Base-by-base conservation (phyloP, 2,113 vertebrate genomes). In the Pithys albifrons region DNA sequence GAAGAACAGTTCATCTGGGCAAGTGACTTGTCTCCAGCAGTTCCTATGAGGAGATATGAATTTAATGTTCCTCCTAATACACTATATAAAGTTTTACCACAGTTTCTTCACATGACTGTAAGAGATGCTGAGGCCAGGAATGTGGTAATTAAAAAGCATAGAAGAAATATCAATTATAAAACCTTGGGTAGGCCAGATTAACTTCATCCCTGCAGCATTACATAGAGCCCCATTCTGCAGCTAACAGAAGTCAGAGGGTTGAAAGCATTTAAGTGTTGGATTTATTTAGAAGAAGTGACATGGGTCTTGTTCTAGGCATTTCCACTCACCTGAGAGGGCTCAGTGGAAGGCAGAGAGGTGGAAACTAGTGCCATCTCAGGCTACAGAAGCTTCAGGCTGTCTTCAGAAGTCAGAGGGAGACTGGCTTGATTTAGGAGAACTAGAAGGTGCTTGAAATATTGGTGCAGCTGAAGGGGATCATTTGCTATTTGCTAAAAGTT, bases 211-310 rank as follows among this genome's bases (percentile, higher is more conserved):
- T 84, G 49, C 25, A 73, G 12, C 3, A 3, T 77, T 77, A 31
- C 0, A 0, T 6, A 65, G 29, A 80, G 16, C 20, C 10, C 19
- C 14, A 20, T 84, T 24, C 48, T 2, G 6, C 22, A 58, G 29
- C 52, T 57, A 48, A 7, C 22, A 43, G 67, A 61, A 58, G 23
- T 51, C n/a, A 49, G 76, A 84, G 11, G 39, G 19, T 11, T 6
- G 2, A 86, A 66, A 69, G n/a, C 4, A 0, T 84, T 87, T 89
- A 43, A 43, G 14, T 23, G 59, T 46, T 72, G 39, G 19, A 45
- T 49, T 31, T 28, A 15, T 22, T 52, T 74, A 52, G 64, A 62
- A 66, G 33, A 71, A 84, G 57, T 48, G 16, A 39, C 31, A 12
- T 0, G 1, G 3, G 14, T 75, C 76, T 83, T 85, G 18, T 31